Evolutionary conservation across 2,888 invertebrate species (phyloP).

Genomic region (Strigamia crassipes): DNA sequence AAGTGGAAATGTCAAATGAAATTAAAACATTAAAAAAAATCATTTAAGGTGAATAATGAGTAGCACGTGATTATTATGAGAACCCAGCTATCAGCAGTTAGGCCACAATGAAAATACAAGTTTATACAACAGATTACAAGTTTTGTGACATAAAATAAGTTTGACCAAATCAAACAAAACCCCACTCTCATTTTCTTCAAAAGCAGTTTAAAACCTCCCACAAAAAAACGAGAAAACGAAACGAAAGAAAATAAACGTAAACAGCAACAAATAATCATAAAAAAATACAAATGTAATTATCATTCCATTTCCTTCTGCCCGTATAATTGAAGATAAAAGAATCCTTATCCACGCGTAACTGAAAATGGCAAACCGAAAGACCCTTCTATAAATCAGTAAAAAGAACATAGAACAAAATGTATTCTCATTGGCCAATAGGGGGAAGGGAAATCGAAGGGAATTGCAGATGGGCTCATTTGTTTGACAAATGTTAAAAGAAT

Average conservation of each 20-base stretch:
- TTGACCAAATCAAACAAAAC: neutral
- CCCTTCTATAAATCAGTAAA: too few relatives aligned
- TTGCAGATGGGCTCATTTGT: too few relatives aligned
- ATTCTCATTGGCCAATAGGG: too few relatives aligned
- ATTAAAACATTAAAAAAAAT: slow-evolving; percentile 5
- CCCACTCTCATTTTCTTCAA: neutral
- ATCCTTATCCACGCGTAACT: too few relatives aligned
- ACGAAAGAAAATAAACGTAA: neutral
- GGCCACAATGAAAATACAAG: neutral
- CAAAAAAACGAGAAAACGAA: neutral
- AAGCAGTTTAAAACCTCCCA: neutral
- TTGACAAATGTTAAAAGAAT: too few relatives aligned
- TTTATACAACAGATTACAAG: slow-evolving; percentile 13
- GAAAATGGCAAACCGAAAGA: too few relatives aligned
- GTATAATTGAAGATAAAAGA: neutral
- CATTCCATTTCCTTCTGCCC: slow-evolving; percentile 1
- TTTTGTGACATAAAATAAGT: neutral
- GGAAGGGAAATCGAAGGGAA: too few relatives aligned
- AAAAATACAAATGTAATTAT: slow-evolving; percentile 6
- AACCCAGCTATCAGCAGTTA: neutral
- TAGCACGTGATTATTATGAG: neutral
- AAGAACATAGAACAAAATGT: too few relatives aligned
- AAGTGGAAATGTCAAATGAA: slow-evolving; percentile 1
- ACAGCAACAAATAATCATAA: neutral
- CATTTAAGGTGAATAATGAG: neutral